Percentiles rank a stretch among this genome's conserved stretches.
Evolutionary conservation across 2,888 invertebrate genomes (phyloP).

Genomic region (Trisateles emortualis): DNA sequence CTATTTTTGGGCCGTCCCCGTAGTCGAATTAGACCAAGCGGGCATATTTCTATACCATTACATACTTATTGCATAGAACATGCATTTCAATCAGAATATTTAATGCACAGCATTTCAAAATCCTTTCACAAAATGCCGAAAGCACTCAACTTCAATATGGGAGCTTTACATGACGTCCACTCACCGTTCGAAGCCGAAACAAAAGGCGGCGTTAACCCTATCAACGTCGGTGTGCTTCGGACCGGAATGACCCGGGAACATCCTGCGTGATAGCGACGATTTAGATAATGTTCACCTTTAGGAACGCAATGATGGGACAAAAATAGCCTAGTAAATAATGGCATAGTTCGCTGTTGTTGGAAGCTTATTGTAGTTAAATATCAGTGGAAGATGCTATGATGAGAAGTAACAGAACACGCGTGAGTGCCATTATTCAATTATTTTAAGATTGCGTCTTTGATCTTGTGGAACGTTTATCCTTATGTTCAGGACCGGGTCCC

Average conservation of each 20-base stretch:
- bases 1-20: too few species aligned
- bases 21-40: too few species aligned
- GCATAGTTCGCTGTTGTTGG: not conserved
- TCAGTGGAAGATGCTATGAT: not conserved
- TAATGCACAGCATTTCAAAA: constrained; percentile 1
- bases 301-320: constrained; percentile 22
- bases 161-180: constrained; percentile 8
- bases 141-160: constrained; percentile 11
- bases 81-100: constrained; percentile 5
- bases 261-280: constrained; percentile 42
- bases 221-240: constrained; percentile 48
- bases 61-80: not conserved
- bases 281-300: constrained; percentile 43
- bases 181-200: constrained; percentile 44
- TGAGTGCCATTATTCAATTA: too few species aligned
- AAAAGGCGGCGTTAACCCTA: constrained; percentile 56
- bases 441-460: too few species aligned
- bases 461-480: too few species aligned
- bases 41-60: too few species aligned
- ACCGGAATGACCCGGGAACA: constrained; percentile 53
- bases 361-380: not conserved
- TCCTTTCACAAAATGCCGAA: constrained; percentile 3
- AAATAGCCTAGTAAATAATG: not conserved
- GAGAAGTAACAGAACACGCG: too few species aligned
- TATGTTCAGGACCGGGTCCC: too few species aligned